Evolutionary conservation across 2,113 vertebrate species (phyloP), one percentile per base, ranked within the genome.

Genomic region (Columba livia): DNA sequence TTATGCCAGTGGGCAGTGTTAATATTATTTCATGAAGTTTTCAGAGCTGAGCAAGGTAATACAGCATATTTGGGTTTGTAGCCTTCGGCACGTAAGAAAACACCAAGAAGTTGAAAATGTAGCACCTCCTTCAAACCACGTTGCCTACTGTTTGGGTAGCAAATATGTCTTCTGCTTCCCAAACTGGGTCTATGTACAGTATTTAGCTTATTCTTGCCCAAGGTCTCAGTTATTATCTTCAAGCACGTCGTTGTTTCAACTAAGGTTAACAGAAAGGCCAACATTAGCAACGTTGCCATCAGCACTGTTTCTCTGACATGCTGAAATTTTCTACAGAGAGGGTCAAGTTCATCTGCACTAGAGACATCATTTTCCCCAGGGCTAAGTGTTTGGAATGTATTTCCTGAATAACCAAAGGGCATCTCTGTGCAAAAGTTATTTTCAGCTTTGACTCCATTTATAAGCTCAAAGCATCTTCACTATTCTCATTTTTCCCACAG

Each of bases 261-360:
- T 58, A 90, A 93, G 82, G 83, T 50, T 94, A 86, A 93, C 83
- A 40, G 79, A 90, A 94, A 96, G 88, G 57, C 51, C 88, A 86
- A 24, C 61, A 60, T 69, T n/a, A 90, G 62, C 44, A 79, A 57
- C 0, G 1, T 11, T 74, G 80, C 79, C 77, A 94, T 65, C 44
- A 93, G 88, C 44, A 16, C 21, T 24, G 20, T 47, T 94, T 71
- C 72, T 94, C 53, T 69, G 80, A 90, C 56, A 75, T 13, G 36
- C 57, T 65, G 47, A 90, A 92, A 94, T 90, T 80, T 85, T 94
- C 73, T 89, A 50, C 10, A 42, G 48, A 18, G 44, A 93, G 38
- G 10, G 34, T 48, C 60, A 93, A 84, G n/a, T 38, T 90, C 72
- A n/a, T 92, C 79, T 84, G 72, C 61, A 54, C 72, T 75, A 71